Evolutionary conservation across 2,797 vertebrate genomes (phyloP).

Genomic region (Martes flavigula): DNA sequence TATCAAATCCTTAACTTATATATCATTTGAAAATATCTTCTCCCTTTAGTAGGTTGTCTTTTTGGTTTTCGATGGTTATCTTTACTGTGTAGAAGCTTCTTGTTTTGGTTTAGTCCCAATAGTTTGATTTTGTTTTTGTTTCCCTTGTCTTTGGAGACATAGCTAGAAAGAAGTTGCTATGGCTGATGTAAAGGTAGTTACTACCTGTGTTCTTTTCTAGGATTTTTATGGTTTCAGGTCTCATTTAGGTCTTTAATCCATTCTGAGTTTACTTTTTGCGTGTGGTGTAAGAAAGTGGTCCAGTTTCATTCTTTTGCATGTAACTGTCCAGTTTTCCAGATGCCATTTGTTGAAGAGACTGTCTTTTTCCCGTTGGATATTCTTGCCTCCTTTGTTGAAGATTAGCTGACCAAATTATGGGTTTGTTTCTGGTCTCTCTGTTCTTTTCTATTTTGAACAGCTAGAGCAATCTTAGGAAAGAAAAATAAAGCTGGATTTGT

Average conservation of each 20-base stretch:
- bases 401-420: not conserved
- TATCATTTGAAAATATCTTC: not conserved
- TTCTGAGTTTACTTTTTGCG: not conserved
- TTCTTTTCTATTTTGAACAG: not conserved
- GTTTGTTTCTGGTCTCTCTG: not conserved
- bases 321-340: not conserved
- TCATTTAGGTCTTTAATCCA: not conserved
- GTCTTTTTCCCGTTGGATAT: not conserved
- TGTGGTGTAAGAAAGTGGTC: not conserved
- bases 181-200: not conserved
- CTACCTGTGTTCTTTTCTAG: not conserved
- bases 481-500: not conserved
- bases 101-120: not conserved
- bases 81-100: not conserved
- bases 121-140: not conserved
- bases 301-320: not conserved
- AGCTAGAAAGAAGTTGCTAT: not conserved
- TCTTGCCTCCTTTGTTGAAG: not conserved
- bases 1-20: not conserved
- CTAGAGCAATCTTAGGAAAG: not conserved
- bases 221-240: not conserved
- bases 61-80: not conserved
- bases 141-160: not conserved
- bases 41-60: not conserved
- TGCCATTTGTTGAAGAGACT: not conserved